Evolutionary conservation across 2,113 vertebrate species (phyloP), one percentile per base, ranked within the genome.

Genomic region (Peromyscus californicus): DNA sequence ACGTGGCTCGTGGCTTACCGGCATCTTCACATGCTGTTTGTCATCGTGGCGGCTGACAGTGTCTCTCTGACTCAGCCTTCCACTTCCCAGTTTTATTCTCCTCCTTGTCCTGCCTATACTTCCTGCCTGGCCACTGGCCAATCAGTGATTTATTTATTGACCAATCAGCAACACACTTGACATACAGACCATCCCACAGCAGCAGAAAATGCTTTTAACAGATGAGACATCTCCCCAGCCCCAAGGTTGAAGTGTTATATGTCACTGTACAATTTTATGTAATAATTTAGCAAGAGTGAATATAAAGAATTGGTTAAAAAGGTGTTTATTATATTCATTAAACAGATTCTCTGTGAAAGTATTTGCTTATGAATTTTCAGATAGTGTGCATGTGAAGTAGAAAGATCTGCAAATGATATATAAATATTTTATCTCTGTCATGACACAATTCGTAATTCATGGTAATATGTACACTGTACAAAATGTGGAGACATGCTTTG

Each of bases 221-320:
- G 59, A 7, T 29, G 59, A 84, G 82, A 3, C n/a, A 63, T 31
- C n/a, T 17, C 6, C 2, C 26, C 7, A 84, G n/a, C 1, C 59
- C 7, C 15, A 39, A 42, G n/a, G 59, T 48, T 26, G 10, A 65
- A 39, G 13, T 75, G 74, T 70, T 59, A 24, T 42, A 69, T 85
- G 83, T 93, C 16, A 80, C 63, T 82, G 51, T 15, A 42, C n/a
- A 63, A 74, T 96, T 90, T 95, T 21, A 65, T 61, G 19, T 78
- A 84, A 65, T 61, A 67, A 33, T 84, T 42, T 84, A 42, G 59
- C 13, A 84, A 84, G 24, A 63, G 4, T 7, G 9, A 31, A 63
- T 42, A 9, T 31, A 42, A 84, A 15, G 36, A 84, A 29, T 63
- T 84, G n/a, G n/a, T 19, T 63, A 9, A 19, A 61, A 78, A 84